Conservation (phyloP, 2,113 vertebrate genomes). For the Gobio gobio region DNA sequence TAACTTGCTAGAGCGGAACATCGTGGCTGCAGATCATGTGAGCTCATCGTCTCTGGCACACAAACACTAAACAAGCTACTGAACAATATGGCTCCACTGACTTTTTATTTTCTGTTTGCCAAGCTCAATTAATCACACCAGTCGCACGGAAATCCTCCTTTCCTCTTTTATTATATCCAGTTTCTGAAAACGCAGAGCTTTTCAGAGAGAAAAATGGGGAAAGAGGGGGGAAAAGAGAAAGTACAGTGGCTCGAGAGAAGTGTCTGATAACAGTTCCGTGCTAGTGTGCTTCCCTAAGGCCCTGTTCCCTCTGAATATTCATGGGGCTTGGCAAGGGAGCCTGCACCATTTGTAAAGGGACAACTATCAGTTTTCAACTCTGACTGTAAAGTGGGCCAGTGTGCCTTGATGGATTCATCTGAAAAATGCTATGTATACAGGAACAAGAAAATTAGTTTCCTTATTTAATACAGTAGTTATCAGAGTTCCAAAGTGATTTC, state of each 20-base stretch:
- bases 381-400: conserved; percentile 61
- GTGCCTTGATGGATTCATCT: conserved; percentile 5
- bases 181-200: conserved; percentile 62
- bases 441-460: neutral
- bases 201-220: conserved; percentile 51
- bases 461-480: neutral
- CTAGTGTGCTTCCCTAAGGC: conserved; percentile 67
- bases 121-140: conserved; percentile 76
- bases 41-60: conserved; percentile 54
- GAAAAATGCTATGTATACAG: neutral
- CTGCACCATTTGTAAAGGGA: conserved; percentile 63
- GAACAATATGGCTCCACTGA: conserved; percentile 64
- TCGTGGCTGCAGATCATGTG: conserved; percentile 58
- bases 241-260: conserved; percentile 50
- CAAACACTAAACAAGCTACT: conserved; percentile 58
- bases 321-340: conserved; percentile 67
- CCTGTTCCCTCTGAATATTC: conserved; percentile 68
- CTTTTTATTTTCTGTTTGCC: conserved; percentile 74
- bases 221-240: conserved; percentile 46
- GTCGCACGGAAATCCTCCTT: conserved; percentile 65
- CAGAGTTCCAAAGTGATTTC: neutral
- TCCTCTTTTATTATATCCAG: conserved; percentile 65
- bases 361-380: conserved; percentile 65
- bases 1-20: conserved; percentile 55
- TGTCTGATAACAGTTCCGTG: conserved; percentile 65